Evolutionary conservation across 2,888 invertebrate genomes (phyloP).

Genomic region (Protophormia terraenovae): DNA sequence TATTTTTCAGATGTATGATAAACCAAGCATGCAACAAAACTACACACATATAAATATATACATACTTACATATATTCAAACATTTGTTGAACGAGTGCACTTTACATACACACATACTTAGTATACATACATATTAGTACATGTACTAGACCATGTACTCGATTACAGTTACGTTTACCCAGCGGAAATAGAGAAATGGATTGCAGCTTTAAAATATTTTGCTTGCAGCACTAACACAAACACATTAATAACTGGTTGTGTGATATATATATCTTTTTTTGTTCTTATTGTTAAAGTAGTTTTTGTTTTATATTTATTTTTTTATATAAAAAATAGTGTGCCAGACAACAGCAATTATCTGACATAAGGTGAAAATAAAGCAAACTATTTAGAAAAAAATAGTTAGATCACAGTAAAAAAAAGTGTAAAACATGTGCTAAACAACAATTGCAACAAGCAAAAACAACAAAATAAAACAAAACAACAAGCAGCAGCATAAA

Average conservation of each 20-base stretch:
- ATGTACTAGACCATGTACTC: background rate
- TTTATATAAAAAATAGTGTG: conserved; percentile 22
- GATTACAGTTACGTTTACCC: background rate
- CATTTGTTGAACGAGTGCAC: background rate
- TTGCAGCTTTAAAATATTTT: conserved; percentile 3
- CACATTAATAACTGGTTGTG: conserved; percentile 6
- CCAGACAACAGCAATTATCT: conserved; percentile 49
- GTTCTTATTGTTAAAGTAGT: background rate
- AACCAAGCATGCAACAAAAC: conserved; percentile 3
- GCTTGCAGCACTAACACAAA: background rate
- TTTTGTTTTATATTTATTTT: background rate
- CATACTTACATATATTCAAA: background rate
- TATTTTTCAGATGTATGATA: conserved; percentile 37
- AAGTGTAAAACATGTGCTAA: conserved; percentile 28
- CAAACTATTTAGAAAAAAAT: background rate
- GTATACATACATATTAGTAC: background rate
- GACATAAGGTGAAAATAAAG: conserved; percentile 29
- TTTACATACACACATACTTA: background rate
- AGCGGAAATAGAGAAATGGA: conserved; percentile 39
- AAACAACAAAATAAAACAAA: background rate
- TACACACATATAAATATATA: too few species aligned
- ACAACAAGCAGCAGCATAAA: background rate
- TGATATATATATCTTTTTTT: too few species aligned
- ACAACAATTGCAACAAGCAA: conserved; percentile 34
- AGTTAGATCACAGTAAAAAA: background rate